These are phyloP conservation scores for Rhabdophis nuchalis DNA, from an alignment of 2,797 vertebrate genomes.

Conservation along the genomic window DNA sequence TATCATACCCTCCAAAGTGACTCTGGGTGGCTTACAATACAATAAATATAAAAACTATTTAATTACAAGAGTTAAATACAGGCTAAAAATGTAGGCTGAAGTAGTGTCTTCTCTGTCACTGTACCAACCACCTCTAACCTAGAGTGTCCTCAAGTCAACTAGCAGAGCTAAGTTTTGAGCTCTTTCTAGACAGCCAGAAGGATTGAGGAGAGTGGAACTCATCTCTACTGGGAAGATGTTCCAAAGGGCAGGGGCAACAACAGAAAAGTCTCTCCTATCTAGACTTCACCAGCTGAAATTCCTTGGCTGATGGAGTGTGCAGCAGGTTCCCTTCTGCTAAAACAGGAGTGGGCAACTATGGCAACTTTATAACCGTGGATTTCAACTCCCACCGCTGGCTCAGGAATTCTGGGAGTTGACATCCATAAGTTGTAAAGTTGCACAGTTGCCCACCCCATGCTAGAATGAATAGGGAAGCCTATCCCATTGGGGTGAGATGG, in stretches of 20 bases:
- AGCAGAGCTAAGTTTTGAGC: not conserved
- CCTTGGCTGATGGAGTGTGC: not conserved
- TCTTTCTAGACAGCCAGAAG: not conserved
- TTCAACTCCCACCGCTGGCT: not conserved
- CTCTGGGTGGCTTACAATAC: too few relatives aligned
- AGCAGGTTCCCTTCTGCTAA: not conserved
- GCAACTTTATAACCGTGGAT: not conserved
- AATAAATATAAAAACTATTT: too few relatives aligned
- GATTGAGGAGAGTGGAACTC: not conserved
- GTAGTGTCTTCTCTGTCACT: too few relatives aligned
- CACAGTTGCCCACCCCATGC: not conserved
- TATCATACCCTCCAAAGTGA: too few relatives aligned
- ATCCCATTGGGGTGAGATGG: not conserved
- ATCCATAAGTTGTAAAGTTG: not conserved
- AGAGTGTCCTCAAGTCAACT: not conserved
- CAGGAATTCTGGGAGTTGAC: not conserved
- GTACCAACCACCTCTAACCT: not conserved
- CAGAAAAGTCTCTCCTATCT: not conserved
- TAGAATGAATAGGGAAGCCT: not conserved
- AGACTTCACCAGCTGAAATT: not conserved
- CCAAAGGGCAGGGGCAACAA: not conserved
- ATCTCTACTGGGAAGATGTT: not conserved
- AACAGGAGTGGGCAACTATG: not conserved
- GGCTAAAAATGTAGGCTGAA: too few relatives aligned
- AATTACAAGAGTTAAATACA: too few relatives aligned